Conservation (phyloP, 2,797 vertebrate genomes). For the Chelonia mydas region DNA sequence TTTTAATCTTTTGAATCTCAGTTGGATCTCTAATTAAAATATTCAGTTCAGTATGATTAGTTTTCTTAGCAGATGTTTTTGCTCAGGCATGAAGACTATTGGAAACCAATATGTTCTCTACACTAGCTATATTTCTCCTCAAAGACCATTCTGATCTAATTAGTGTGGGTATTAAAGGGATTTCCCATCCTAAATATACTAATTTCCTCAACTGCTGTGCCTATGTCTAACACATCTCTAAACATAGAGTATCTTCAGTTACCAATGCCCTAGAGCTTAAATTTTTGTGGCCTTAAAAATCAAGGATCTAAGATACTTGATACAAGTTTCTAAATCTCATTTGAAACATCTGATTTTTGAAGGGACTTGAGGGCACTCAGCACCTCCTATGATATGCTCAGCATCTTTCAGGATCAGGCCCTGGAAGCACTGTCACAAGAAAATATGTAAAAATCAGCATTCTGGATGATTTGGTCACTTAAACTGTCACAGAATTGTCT, state of each 20-base stretch:
- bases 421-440: conserved; percentile 34
- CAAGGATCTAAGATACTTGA: neutral
- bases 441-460: conserved; percentile 39
- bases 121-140: conserved; percentile 47
- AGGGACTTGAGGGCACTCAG: conserved; percentile 21
- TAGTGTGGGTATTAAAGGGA: conserved; percentile 43
- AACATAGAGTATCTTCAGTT: conserved; percentile 19
- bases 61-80: conserved; percentile 55
- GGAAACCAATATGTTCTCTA: conserved; percentile 48
- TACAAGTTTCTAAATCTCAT: conserved; percentile 5
- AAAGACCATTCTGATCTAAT: conserved; percentile 56
- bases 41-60: conserved; percentile 24
- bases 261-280: neutral
- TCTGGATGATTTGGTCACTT: conserved; percentile 51
- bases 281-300: conserved; percentile 7
- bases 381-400: conserved; percentile 6
- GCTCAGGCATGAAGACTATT: conserved; percentile 50
- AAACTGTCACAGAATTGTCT: conserved; percentile 37
- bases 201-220: conserved; percentile 38
- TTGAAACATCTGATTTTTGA: conserved; percentile 24
- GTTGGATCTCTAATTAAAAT: conserved; percentile 52
- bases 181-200: conserved; percentile 59
- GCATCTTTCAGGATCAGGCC: conserved; percentile 29
- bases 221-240: conserved; percentile 51
- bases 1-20: conserved; percentile 14